These are phyloP conservation scores for Channallabes apus DNA, from an alignment of 2,797 vertebrate genomes.

Conservation along the genomic window DNA sequence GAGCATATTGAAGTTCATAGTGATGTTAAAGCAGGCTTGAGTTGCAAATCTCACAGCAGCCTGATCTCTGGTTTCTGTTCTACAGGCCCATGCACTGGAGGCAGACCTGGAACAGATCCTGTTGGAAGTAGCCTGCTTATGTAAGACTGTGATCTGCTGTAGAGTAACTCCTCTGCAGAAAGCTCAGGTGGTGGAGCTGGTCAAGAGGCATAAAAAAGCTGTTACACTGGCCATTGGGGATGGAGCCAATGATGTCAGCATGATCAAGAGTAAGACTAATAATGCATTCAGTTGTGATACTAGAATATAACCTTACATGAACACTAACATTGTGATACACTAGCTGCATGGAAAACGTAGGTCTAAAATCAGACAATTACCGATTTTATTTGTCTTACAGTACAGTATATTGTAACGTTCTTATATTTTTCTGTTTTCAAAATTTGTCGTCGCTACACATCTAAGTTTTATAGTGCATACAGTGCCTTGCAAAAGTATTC, in stretches of 20 bases:
- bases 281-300: background rate
- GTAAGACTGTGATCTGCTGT: constrained; percentile 82
- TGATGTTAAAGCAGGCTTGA: background rate
- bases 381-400: background rate
- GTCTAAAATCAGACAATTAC: background rate
- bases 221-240: constrained; percentile 80
- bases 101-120: constrained; percentile 75
- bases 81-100: constrained; percentile 77
- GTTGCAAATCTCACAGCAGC: background rate
- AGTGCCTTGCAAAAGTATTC: no score
- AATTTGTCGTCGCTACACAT: background rate
- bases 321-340: background rate
- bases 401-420: background rate
- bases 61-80: constrained; percentile 20
- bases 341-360: background rate
- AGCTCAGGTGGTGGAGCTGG: constrained; percentile 81
- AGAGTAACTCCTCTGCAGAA: constrained; percentile 85
- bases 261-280: constrained; percentile 81
- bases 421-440: background rate
- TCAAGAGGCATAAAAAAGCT: constrained; percentile 77
- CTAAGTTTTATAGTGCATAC: background rate
- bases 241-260: constrained; percentile 84
- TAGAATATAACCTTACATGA: background rate
- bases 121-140: constrained; percentile 79
- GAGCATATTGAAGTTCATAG: background rate